Conservation (phyloP, 2,888 invertebrate species). For the Drosophila peninsularis region DNA sequence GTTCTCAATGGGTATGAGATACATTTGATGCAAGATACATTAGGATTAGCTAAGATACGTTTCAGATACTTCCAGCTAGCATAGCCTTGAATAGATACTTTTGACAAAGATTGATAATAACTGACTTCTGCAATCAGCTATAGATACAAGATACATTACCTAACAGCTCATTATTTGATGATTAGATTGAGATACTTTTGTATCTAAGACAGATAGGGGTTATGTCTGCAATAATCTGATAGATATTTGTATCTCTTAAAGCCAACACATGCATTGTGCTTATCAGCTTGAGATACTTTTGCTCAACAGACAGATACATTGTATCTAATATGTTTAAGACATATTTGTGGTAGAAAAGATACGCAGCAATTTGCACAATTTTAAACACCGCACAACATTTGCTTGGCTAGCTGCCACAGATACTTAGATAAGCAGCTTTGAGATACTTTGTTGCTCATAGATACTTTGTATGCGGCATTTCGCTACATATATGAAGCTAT, state of each 20-base stretch:
- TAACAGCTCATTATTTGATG: neutral
- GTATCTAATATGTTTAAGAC: neutral
- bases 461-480: neutral
- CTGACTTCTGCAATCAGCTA: neutral
- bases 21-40: neutral
- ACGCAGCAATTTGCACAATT: neutral
- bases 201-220: neutral
- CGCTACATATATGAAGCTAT: too few relatives aligned
- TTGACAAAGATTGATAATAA: neutral
- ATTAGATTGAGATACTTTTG: neutral
- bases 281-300: neutral
- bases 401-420: neutral
- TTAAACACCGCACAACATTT: too few relatives aligned
- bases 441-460: conserved; percentile 3
- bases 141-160: neutral
- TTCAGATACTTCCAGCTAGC: too few relatives aligned
- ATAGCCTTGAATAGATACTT: too few relatives aligned
- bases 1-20: neutral
- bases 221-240: neutral
- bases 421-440: conserved; percentile 1
- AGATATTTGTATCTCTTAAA: too few relatives aligned
- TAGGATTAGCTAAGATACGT: neutral
- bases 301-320: neutral
- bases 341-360: neutral
- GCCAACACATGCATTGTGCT: too few relatives aligned